These are phyloP conservation scores for Cantharis rufa DNA, from an alignment of 2,888 invertebrate genomes.

Conservation along the genomic window DNA sequence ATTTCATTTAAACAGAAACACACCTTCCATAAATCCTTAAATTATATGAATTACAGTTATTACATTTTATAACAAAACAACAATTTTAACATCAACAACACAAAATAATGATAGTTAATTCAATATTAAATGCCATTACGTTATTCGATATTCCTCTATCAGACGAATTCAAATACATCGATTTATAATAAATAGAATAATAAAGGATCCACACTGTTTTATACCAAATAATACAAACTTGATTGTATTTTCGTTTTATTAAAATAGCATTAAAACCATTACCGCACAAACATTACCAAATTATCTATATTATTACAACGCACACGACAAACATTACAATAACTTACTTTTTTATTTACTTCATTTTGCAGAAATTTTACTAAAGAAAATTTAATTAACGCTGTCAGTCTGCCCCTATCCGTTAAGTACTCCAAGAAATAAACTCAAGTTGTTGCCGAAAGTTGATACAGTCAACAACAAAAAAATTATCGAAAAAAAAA, in stretches of 20 bases:
- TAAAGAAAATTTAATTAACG: no score
- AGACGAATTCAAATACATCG: neutral
- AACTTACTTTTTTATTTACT: no score
- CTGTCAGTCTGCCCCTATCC: no score
- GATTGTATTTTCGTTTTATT: neutral
- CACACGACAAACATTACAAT: no score
- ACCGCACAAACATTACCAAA: neutral
- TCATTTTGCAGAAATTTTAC: no score
- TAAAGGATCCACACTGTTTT: neutral
- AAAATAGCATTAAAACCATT: neutral
- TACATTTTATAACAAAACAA: neutral
- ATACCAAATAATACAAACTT: neutral
- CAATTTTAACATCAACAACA: neutral
- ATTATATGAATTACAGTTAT: neutral
- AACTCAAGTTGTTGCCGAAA: no score
- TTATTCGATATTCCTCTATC: neutral
- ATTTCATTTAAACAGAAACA: neutral
- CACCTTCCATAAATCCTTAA: neutral
- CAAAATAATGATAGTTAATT: neutral
- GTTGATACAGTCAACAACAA: no score
- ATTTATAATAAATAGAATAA: neutral
- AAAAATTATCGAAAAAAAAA: no score
- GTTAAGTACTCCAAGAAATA: no score
- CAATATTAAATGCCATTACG: neutral
- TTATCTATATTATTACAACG: neutral